Base-by-base conservation (phyloP, 2,797 vertebrate species). In the Malacoctenus gilli region DNA sequence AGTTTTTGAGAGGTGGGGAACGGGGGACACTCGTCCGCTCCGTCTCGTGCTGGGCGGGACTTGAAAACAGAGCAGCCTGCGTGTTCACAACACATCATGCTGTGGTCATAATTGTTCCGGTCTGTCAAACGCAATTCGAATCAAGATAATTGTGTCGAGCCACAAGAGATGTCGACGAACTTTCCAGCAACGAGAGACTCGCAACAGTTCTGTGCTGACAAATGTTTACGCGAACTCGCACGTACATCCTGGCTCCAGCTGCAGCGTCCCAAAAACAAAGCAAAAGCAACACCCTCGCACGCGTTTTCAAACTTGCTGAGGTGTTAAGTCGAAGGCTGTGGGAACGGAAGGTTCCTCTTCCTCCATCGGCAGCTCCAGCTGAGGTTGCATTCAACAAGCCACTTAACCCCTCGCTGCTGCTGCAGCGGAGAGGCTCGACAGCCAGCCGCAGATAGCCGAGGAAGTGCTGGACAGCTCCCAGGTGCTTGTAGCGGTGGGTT, bases 371-470 rank as follows among this genome's bases (percentile, higher is more conserved):
- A 50, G 47, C 35, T 52, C 53, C 35, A 63, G 41, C 50, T 47
- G 55, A 64, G 44, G 60, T 60, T 44, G 31, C 50, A 55, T 66
- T 75, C 76, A 72, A 80, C 59, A 68, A 65, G 69, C 46, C 62
- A 78, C 80, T 83, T 80, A 72, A 83, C 62, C 80, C 52, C 56
- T 44, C 1, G n/a, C 72, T 40, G 59, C 59, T 40, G 59, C 59
- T 61, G 28, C 41, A 30, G 59, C 28, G 21, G 47, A 73, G 52
- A 23, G 59, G 22, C 53, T 67, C 48, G 49, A 40, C 53, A 53
- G 42, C 25, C 40, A 35, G 25, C 22, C 44, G 35, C 36, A 70
- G 75, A 82, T 49, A 62, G 61, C 59, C 28, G 59, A 68, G 66
- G 40, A 77, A 59, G 55, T 13, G 28, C 4, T 23, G 31, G 57